Evolutionary conservation across 2,113 vertebrate genomes (phyloP), one percentile per base, ranked within the genome.

Genomic region (Mandrillus leucophaeus): DNA sequence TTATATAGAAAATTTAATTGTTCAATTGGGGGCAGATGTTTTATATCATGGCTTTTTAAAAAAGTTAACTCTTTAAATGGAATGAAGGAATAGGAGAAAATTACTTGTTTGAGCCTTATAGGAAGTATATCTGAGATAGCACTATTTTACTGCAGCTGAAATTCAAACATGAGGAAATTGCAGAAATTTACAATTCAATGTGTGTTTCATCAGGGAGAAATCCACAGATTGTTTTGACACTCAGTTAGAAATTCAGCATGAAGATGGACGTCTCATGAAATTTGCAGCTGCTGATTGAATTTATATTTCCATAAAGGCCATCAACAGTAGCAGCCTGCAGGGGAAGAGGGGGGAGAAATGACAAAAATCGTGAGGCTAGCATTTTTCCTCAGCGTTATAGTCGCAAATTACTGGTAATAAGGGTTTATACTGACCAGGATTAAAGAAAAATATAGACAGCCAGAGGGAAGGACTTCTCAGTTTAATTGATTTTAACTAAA

Each of bases 261-360:
- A 99, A 99, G 99, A 99, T 99, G 99, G 99, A 99, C 98, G 88
- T 98, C 99, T 99, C 99, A 99, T 98, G 99, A 99, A 99, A 99
- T 99, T 99, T 99, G 99, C 99, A 98, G 98, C 99, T 99, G 98
- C 99, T 99, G 99, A 99, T 99, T 99, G 99, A 99, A 99, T 99
- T 99, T 99, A 96, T 98, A 99, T 99, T 99, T 99, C 99, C 99
- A 99, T 99, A 99, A 99, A 99, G 99, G 98, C 99, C 99, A 99
- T 99, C 99, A 99, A 98, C 98, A 99, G 98, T 99, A 99, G 98
- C 98, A 99, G 99, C 99, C 99, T 99, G 98, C 98, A 98, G 99
- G 99, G 98, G 96, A 98, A 98, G 98, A 95, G 23, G 35, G 87
- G 97, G 93, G 64, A 8, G 45, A 96, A 98, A 99, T 99, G 99